Evolutionary conservation across 2,888 invertebrate genomes (phyloP).

Genomic region (Onchidella celtica): DNA sequence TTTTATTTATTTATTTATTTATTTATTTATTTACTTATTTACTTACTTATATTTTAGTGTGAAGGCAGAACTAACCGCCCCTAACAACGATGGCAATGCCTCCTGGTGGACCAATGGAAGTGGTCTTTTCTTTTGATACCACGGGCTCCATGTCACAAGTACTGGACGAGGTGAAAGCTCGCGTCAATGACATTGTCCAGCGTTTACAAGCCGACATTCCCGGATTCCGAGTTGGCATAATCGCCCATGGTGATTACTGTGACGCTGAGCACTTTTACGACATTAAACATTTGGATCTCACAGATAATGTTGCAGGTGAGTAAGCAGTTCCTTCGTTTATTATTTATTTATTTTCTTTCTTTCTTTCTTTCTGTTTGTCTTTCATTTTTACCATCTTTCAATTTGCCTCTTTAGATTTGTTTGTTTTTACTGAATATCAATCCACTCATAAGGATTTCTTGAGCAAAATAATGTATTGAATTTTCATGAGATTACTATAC

Average conservation of each 20-base stretch:
- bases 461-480: too few relatives aligned
- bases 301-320: constrained; percentile 58
- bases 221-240: constrained; percentile 70
- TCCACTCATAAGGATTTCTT: too few relatives aligned
- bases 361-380: too few relatives aligned
- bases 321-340: too few relatives aligned
- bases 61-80: neutral
- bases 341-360: too few relatives aligned
- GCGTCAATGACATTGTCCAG: constrained; percentile 72
- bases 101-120: constrained; percentile 45
- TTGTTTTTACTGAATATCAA: too few relatives aligned
- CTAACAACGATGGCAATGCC: constrained; percentile 10
- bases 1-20: too few relatives aligned
- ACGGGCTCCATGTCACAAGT: constrained; percentile 50
- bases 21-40: too few relatives aligned
- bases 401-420: too few relatives aligned
- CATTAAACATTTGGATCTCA: constrained; percentile 71
- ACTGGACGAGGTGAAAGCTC: constrained; percentile 68
- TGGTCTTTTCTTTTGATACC: constrained; percentile 53
- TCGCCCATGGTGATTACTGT: constrained; percentile 78
- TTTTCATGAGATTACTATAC: too few relatives aligned
- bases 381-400: too few relatives aligned
- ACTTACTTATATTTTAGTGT: neutral
- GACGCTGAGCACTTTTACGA: constrained; percentile 71
- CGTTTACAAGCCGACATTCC: constrained; percentile 75